Base-by-base conservation (phyloP, 2,888 invertebrate genomes). In the Pediacus dermestoides region DNA sequence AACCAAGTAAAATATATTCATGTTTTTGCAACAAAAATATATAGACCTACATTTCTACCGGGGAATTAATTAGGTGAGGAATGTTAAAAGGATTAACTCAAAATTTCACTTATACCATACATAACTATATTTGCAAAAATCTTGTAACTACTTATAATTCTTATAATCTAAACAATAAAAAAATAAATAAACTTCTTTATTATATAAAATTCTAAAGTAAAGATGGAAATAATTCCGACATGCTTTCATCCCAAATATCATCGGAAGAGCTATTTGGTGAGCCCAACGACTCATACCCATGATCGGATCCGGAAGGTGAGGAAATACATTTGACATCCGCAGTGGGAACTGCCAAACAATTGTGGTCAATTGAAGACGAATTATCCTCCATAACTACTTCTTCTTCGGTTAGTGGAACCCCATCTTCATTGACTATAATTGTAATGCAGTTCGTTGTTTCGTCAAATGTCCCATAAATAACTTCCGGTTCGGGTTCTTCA, bases 141-240 rank as follows among this genome's bases (percentile, higher is more conserved):
- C n/a, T n/a, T n/a, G n/a, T n/a, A n/a, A n/a, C n/a, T n/a, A n/a
- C n/a, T n/a, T n/a, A n/a, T n/a, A n/a, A n/a, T n/a, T n/a, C n/a
- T n/a, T n/a, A n/a, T n/a, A n/a, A n/a, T n/a, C n/a, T n/a, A n/a
- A n/a, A n/a, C n/a, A n/a, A n/a, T n/a, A n/a, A n/a, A n/a, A n/a
- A n/a, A n/a, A n/a, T n/a, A n/a, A n/a, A n/a, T n/a, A n/a, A n/a
- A n/a, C n/a, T n/a, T n/a, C n/a, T n/a, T n/a, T n/a, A n/a, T n/a
- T n/a, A n/a, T n/a, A n/a, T 18, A 18, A 18, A 18, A 6, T 18
- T 18, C 72, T 74, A 86, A 35, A 81, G 75, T 58, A 88, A 70
- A 44, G 78, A 78, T 21, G 88, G 87, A 68, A 88, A 88, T 52
- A 88, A 69, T 68, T 87, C 86, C 44, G 83, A 80, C 56, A 87